A percentile compares a stretch with the other conserved stretches of the same genome.
Evolutionary conservation across 23 tunicate species (phyloP).

Genomic region (Oikopleura dioica): DNA sequence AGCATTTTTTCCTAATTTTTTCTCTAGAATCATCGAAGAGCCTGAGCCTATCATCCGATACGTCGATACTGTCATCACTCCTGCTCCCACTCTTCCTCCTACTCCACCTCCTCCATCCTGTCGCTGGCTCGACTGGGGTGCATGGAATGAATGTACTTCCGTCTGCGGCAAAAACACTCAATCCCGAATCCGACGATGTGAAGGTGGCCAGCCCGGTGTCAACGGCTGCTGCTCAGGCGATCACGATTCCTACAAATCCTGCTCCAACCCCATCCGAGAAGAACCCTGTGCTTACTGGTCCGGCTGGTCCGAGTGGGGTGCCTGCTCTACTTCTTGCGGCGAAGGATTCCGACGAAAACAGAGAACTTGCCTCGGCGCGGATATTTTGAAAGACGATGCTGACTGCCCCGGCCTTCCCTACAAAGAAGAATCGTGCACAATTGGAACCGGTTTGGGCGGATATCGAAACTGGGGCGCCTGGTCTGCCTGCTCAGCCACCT

Average conservation of each 20-base stretch:
- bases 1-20: too few relatives aligned
- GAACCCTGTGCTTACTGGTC: constrained; percentile 61
- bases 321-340: constrained; percentile 61
- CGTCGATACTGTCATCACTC: background rate
- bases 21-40: too few relatives aligned
- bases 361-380: constrained; percentile 18
- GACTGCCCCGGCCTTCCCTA: background rate
- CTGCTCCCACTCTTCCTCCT: background rate
- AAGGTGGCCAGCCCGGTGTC: constrained; percentile 44
- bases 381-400: background rate
- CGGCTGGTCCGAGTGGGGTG: constrained; percentile 47
- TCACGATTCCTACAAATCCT: constrained; percentile 16
- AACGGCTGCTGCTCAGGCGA: constrained; percentile 25
- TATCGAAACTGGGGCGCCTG: constrained; percentile 25
- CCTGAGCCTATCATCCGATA: too few relatives aligned
- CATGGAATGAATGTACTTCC: constrained; percentile 58
- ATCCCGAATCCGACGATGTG: constrained; percentile 51
- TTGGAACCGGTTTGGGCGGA: constrained; percentile 22
- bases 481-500: constrained; percentile 43
- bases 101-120: constrained; percentile 18
- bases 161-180: constrained; percentile 37
- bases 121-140: constrained; percentile 69
- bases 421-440: background rate
- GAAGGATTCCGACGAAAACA: constrained; percentile 25
- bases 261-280: constrained; percentile 46